These are phyloP conservation scores for Narcine bancroftii DNA, from an alignment of 2,113 vertebrate genomes.

Conservation along the genomic window DNA sequence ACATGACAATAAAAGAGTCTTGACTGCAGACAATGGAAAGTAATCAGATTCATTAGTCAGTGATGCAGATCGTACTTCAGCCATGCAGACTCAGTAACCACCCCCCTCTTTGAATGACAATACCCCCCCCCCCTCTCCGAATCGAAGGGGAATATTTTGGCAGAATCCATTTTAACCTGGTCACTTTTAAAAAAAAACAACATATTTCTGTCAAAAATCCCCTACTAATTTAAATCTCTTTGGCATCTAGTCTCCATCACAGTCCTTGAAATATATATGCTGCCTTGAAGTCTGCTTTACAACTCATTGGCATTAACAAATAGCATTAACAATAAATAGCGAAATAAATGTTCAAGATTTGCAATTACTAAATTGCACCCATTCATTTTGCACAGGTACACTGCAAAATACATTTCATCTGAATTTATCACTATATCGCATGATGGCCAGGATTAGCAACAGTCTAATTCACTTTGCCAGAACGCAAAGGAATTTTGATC, in stretches of 20 bases:
- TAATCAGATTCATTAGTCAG: neutral
- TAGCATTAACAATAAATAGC: neutral
- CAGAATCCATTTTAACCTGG: neutral
- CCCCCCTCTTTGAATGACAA: too few species aligned
- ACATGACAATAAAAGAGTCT: too few species aligned
- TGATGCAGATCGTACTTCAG: neutral
- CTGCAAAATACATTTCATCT: neutral
- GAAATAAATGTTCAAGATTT: neutral
- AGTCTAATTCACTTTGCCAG: neutral
- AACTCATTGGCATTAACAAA: too few species aligned
- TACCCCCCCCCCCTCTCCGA: neutral
- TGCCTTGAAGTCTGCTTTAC: neutral
- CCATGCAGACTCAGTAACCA: neutral
- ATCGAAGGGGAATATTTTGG: too few species aligned
- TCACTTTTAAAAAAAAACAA: too few species aligned
- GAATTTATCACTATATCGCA: neutral
- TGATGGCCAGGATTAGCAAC: neutral
- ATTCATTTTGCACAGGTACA: neutral
- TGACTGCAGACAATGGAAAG: neutral
- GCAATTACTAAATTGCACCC: neutral
- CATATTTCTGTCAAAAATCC: neutral
- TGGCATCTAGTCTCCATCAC: neutral
- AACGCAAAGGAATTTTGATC: neutral
- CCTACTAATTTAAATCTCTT: neutral
- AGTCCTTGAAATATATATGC: neutral